These are phyloP conservation scores for Oncorhynchus gorbuscha DNA, from an alignment of 2,113 vertebrate genomes.

Conservation along the genomic window DNA sequence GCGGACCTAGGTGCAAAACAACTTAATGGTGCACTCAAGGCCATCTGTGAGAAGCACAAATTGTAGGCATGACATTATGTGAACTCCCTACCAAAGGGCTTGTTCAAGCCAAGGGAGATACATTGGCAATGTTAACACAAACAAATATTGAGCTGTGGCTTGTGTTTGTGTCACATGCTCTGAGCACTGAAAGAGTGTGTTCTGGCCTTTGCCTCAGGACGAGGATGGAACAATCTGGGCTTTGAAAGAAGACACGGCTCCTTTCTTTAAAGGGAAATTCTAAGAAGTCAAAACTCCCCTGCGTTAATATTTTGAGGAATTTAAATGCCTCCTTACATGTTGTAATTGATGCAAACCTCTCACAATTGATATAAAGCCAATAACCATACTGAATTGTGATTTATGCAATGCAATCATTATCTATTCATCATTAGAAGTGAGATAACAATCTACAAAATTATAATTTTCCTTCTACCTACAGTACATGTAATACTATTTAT, in stretches of 20 bases:
- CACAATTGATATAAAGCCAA: no score
- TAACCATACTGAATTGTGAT: background rate
- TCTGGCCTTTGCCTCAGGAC: background rate
- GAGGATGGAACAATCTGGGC: background rate
- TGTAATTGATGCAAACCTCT: no score
- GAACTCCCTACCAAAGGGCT: slow-evolving; percentile 7
- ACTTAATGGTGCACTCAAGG: slow-evolving; percentile 12
- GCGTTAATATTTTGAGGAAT: background rate
- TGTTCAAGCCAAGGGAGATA: background rate
- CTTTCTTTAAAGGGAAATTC: background rate
- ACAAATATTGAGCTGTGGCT: background rate
- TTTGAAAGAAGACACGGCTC: background rate
- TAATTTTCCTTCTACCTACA: background rate
- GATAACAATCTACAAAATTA: background rate
- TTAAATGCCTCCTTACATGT: background rate
- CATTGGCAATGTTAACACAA: background rate
- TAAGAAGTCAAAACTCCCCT: background rate
- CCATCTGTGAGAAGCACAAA: slow-evolving; percentile 5
- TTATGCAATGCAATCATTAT: background rate
- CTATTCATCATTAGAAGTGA: background rate
- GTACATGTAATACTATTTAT: background rate
- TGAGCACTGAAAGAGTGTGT: slow-evolving; percentile 1
- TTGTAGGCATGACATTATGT: background rate
- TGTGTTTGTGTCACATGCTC: slow-evolving; percentile 10
- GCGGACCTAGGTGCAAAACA: slow-evolving; percentile 9